Percentiles rank a stretch among this genome's conserved stretches.
Conservation (phyloP, 2,113 vertebrate species). For the Lates calcarifer region DNA sequence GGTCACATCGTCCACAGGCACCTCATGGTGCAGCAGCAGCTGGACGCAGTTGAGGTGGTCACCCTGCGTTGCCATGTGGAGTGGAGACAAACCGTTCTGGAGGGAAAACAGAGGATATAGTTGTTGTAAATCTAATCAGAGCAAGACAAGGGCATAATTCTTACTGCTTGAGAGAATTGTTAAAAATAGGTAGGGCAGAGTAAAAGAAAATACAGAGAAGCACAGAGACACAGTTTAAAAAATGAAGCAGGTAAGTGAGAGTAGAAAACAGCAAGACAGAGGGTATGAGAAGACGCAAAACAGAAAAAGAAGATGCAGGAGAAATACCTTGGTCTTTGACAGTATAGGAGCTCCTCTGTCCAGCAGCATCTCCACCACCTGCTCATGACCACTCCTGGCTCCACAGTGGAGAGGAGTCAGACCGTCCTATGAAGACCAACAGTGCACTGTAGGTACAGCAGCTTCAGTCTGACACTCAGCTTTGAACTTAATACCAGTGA, state of each 20-base stretch:
- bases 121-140: not conserved
- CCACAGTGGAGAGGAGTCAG: constrained; percentile 97
- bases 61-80: constrained; percentile 99
- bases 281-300: not conserved
- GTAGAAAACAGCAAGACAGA: not conserved
- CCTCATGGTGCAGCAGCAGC: constrained; percentile 95
- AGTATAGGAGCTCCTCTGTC: constrained; percentile 96
- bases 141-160: not conserved
- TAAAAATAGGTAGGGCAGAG: too few relatives aligned
- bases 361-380: constrained; percentile 97
- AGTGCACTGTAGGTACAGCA: not conserved
- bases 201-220: too few relatives aligned
- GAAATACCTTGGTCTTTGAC: constrained; percentile 96
- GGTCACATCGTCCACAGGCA: constrained; percentile 97
- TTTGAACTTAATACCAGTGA: not conserved
- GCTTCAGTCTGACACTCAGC: too few relatives aligned
- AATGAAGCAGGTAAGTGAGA: too few relatives aligned
- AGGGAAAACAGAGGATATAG: not conserved
- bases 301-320: not conserved
- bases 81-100: constrained; percentile 92
- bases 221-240: too few relatives aligned
- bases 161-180: not conserved
- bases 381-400: constrained; percentile 96
- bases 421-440: constrained; percentile 87
- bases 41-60: constrained; percentile 99